Base-by-base conservation (phyloP, 2,113 vertebrate species). In the Symphodus melops region DNA sequence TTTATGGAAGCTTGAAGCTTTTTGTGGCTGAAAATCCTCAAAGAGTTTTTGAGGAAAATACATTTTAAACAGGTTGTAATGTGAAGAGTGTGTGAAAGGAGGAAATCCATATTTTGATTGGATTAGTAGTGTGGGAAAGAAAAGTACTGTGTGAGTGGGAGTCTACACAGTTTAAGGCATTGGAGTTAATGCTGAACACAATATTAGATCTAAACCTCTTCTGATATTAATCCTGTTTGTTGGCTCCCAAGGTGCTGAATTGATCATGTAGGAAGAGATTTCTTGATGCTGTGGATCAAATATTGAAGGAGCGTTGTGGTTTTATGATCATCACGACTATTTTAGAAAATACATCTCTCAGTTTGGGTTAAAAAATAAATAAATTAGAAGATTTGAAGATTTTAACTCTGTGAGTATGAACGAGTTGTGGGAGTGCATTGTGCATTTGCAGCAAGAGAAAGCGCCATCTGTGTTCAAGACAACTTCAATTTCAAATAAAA, bases 121-220 rank as follows among this genome's bases (percentile, higher is more conserved):
- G 59, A 66, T 65, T 36, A 66, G 58, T 39, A 55, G 33, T 4
- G 0, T 44, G n/a, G 16, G 23, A 16, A 21, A 20, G 49, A 17
- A 33, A 44, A 49, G 28, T 39, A 49, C 48, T 1, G 23, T 48
- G 28, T 49, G 52, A 44, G 68, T 20, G 44, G 54, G 44, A 70
- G 82, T 59, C 67, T 60, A 73, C 55, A 59, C 51, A 37, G 14
- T 49, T 58, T 23, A 39, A 55, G 52, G 61, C 57, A 48, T 23
- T 11, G 1, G 19, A 33, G 54, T 71, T 68, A 76, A 9, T 58
- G 25, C 37, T 53, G 37, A 53, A 58, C 60, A 78, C 28, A 41
- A 58, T 28, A 48, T 74, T 25, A 76, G 49, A 81, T 83, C 72
- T 78, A 72, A 80, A 81, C 77, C 68, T 76, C 59, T 73, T 86